A percentile compares a stretch with the other conserved stretches of the same genome.
Conservation (phyloP, 2,888 invertebrate genomes). For the Tenthredo mesomela region DNA sequence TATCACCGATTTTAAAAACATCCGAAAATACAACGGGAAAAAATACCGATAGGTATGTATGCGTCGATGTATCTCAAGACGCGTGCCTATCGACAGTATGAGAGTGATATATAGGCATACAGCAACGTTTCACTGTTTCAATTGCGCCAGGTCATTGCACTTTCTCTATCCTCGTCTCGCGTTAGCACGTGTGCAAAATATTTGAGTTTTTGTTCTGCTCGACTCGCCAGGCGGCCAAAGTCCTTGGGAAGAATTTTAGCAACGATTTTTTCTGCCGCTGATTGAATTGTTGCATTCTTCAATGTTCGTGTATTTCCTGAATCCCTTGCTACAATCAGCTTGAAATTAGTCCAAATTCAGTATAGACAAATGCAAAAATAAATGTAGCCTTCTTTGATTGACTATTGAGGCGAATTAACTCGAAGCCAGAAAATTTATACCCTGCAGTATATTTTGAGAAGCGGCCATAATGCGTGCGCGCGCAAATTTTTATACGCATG, state of each 20-base stretch:
- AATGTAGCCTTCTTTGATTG: background rate
- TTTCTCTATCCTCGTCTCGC: constrained; percentile 30
- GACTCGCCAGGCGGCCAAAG: background rate
- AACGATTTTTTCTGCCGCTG: background rate
- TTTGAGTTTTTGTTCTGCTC: background rate
- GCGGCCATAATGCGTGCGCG: constrained; percentile 53
- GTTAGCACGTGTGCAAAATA: constrained; percentile 46
- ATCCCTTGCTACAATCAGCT: background rate
- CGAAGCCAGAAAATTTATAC: background rate
- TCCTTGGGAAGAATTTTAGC: background rate
- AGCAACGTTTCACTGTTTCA: constrained; percentile 25
- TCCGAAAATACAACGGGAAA: background rate
- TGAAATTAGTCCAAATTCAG: background rate
- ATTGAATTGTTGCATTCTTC: background rate
- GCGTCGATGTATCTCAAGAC: background rate
- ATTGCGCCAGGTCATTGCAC: constrained; percentile 43
- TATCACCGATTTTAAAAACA: background rate
- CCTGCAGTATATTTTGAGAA: background rate
- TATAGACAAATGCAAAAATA: background rate
- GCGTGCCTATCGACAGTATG: background rate
- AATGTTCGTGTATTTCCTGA: background rate
- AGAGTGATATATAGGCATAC: background rate
- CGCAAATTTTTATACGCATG: constrained; percentile 48
- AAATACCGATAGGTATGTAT: background rate
- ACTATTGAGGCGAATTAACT: background rate